Conservation (phyloP, 2,113 vertebrate species). For the Chionomys nivalis region DNA sequence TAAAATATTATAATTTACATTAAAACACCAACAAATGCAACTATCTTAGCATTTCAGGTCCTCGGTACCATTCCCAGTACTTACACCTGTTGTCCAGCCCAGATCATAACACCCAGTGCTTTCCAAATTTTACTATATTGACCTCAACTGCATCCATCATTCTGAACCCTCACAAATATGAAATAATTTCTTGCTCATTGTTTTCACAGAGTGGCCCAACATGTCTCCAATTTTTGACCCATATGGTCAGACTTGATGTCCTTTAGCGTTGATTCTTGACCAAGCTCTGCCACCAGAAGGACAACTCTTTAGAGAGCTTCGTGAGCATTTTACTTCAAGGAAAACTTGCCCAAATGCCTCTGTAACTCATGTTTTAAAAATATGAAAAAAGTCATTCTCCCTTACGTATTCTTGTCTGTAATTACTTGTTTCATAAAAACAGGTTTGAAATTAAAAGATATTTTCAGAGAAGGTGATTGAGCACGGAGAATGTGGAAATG, state of each 20-base stretch:
- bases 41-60: not conserved
- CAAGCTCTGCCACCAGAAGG: not conserved
- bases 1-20: not conserved
- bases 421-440: not conserved
- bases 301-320: not conserved
- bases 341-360: not conserved
- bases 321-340: not conserved
- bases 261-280: not conserved
- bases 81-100: not conserved
- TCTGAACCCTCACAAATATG: not conserved
- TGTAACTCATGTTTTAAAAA: not conserved
- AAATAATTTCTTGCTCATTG: not conserved
- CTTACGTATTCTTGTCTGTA: not conserved
- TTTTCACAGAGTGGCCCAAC: not conserved
- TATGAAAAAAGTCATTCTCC: not conserved
- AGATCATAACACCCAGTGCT: not conserved
- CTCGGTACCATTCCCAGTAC: not conserved
- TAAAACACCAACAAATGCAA: not conserved
- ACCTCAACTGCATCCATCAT: not conserved
- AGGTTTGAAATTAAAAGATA: conserved; percentile 46
- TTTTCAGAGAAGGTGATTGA: not conserved
- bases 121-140: not conserved
- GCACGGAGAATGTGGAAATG: not conserved
- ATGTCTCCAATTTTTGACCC: not conserved
- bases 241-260: not conserved